Conservation (phyloP, 2,888 invertebrate genomes). For the Dynastes hyllus region DNA sequence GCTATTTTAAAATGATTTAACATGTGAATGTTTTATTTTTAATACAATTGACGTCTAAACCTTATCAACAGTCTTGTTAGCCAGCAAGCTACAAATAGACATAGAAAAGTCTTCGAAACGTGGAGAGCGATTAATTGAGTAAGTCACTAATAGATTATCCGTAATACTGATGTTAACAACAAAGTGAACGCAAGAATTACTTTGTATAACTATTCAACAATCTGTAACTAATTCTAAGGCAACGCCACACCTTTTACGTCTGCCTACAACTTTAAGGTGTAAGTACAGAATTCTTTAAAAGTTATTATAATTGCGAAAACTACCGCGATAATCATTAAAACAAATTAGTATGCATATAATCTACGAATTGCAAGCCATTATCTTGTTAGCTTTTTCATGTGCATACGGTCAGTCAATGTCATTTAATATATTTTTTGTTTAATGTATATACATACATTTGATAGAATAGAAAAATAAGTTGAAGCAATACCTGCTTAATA, state of each 20-base stretch:
- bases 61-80: conserved; percentile 61
- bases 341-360: not conserved
- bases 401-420: conserved; percentile 18
- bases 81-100: conserved; percentile 25
- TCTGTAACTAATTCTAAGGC: not conserved
- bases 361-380: conserved; percentile 12
- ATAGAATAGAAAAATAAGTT: too few relatives aligned
- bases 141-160: not conserved
- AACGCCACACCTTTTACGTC: too few relatives aligned
- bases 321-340: not conserved
- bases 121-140: not conserved
- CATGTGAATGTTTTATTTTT: conserved; percentile 67
- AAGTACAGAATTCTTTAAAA: not conserved
- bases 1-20: conserved; percentile 59
- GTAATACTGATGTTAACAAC: not conserved
- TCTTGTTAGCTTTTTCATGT: conserved; percentile 5
- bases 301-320: not conserved
- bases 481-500: too few relatives aligned
- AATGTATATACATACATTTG: not conserved
- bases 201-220: not conserved
- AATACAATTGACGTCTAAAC: conserved; percentile 63
- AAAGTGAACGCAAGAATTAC: not conserved
- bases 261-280: not conserved
- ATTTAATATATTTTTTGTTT: conserved; percentile 4
- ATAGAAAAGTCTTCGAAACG: not conserved